Evolutionary conservation across 2,113 vertebrate genomes (phyloP).

Genomic region (Perca schrenkii): DNA sequence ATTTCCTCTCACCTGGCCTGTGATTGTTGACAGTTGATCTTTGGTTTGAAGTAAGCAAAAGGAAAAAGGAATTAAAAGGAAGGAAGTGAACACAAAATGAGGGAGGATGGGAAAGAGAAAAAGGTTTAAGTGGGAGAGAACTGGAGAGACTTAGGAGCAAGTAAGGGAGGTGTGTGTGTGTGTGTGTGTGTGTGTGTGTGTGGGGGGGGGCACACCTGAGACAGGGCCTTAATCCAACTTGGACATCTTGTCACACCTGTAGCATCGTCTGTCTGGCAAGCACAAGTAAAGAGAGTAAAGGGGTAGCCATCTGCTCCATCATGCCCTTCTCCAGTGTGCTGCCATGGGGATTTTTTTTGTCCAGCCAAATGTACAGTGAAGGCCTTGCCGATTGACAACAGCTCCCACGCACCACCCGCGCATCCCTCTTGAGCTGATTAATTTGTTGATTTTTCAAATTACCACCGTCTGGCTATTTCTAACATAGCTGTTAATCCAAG

Average conservation of each 20-base stretch:
- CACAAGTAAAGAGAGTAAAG: constrained; percentile 49
- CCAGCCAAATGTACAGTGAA: constrained; percentile 68
- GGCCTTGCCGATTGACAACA: constrained; percentile 59
- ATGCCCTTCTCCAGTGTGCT: constrained; percentile 70
- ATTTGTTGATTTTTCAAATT: constrained; percentile 81
- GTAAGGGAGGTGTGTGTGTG: background rate
- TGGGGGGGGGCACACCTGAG: constrained; percentile 42
- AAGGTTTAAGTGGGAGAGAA: constrained; percentile 18
- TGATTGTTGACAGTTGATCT: constrained; percentile 70
- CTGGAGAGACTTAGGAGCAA: constrained; percentile 18
- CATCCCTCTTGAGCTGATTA: constrained; percentile 74
- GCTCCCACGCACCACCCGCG: constrained; percentile 28
- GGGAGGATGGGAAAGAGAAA: background rate
- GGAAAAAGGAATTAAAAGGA: constrained; percentile 20
- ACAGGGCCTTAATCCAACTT: constrained; percentile 74
- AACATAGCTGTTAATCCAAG: constrained; percentile 66
- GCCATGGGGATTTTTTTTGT: constrained; percentile 73
- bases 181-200: no score
- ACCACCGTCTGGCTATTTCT: constrained; percentile 65
- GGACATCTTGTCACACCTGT: constrained; percentile 84
- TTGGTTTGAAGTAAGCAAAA: constrained; percentile 57
- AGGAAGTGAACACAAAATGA: constrained; percentile 1
- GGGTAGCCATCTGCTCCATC: constrained; percentile 77
- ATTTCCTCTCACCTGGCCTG: constrained; percentile 66
- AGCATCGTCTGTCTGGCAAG: constrained; percentile 71